phyloP scores from a whole-genome alignment of 1,140 invertebrate genomes.

The Tenebrio molitor region DNA sequence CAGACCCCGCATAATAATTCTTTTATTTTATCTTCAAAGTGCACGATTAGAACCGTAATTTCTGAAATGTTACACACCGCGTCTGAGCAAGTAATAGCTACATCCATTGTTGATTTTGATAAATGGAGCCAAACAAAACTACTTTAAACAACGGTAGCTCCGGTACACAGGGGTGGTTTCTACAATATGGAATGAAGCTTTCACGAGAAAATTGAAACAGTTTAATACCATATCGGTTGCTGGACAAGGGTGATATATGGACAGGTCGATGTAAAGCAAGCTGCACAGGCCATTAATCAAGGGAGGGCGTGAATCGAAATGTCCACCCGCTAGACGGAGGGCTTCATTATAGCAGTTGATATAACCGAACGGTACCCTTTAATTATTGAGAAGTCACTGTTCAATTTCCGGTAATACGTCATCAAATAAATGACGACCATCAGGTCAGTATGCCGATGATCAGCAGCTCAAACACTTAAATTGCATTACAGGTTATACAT shows the following conservation, averaged over 20 bases:
- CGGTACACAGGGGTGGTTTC: background rate
- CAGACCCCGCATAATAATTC: background rate
- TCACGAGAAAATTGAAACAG: slow-evolving; percentile 57
- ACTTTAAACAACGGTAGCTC: background rate
- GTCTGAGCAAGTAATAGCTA: background rate
- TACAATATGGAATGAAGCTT: slow-evolving; percentile 15
- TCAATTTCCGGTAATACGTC: slow-evolving; percentile 61
- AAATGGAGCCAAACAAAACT: slow-evolving; percentile 7
- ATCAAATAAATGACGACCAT: slow-evolving; percentile 54
- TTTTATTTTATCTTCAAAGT: too few relatives aligned
- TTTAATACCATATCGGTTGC: slow-evolving; percentile 58
- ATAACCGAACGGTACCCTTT: slow-evolving; percentile 59
- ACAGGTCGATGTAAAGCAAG: slow-evolving; percentile 62
- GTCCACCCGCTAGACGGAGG: slow-evolving; percentile 50
- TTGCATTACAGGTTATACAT: too few relatives aligned
- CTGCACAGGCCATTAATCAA: slow-evolving; percentile 62
- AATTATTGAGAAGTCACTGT: slow-evolving; percentile 61
- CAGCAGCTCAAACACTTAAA: too few relatives aligned
- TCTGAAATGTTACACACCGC: too few relatives aligned
- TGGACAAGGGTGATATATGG: slow-evolving; percentile 60
- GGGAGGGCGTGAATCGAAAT: slow-evolving; percentile 57
- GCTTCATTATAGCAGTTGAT: slow-evolving; percentile 60
- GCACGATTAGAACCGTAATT: too few relatives aligned
- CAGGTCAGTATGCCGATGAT: slow-evolving; percentile 26
- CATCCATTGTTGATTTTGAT: slow-evolving; percentile 9